A percentile compares a stretch with the other conserved stretches of the same genome.
phyloP scores from a whole-genome alignment of 2,797 vertebrate genomes.

The Psittacula echo region DNA sequence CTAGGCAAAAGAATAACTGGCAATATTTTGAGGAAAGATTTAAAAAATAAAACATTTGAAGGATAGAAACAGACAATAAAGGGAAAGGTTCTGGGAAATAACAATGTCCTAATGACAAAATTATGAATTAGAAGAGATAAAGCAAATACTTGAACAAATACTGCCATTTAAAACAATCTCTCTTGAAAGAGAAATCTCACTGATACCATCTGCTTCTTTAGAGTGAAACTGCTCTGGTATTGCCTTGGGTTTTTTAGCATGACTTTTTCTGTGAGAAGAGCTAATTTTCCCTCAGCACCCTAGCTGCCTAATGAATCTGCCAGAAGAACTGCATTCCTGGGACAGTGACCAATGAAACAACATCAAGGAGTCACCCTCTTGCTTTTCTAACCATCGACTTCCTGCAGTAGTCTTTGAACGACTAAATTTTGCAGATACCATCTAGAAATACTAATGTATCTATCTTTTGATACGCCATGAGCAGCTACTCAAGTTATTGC shows the following conservation, averaged over 20 bases:
- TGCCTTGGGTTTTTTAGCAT: neutral
- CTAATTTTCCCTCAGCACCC: neutral
- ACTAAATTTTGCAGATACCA: neutral
- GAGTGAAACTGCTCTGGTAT: neutral
- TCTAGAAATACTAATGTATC: neutral
- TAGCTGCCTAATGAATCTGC: neutral
- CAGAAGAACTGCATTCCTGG: neutral
- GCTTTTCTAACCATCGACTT: neutral
- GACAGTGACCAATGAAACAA: neutral
- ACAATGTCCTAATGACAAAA: neutral
- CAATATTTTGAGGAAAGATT: neutral
- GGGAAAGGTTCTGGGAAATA: neutral
- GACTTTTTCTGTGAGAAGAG: neutral
- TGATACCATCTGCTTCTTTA: constrained; percentile 1
- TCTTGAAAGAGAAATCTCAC: neutral
- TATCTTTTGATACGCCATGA: neutral
- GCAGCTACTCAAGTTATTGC: neutral
- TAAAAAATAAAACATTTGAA: neutral
- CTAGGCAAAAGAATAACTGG: neutral
- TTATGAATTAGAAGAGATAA: neutral
- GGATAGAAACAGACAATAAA: neutral
- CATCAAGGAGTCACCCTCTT: neutral
- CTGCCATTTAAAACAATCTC: neutral
- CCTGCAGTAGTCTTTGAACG: neutral
- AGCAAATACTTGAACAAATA: neutral